Evolutionary conservation across 1,140 invertebrate genomes (phyloP), one percentile per base, ranked within the genome.

Genomic region (Anastatus disparis): DNA sequence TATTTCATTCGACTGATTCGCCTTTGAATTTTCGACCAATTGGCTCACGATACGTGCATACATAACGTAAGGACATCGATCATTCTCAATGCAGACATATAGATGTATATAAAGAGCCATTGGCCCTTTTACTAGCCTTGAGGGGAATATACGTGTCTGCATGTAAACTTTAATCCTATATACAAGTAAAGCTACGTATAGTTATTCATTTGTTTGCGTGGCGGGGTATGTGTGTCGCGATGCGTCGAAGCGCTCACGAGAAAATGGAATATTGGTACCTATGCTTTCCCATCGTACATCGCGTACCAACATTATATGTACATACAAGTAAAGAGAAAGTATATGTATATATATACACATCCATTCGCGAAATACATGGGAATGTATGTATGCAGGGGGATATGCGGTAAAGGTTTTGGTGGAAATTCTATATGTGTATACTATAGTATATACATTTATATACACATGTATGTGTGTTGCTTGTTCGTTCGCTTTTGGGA

Each of bases 191-290:
- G n/a, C n/a, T n/a, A n/a, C n/a, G n/a, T n/a, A n/a, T n/a, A 31
- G 20, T 24, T 31, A 46, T 17, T 56, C 24, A 20, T 13, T 66
- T 66, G 64, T 56, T 66, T 56, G 24, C 63, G 3, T n/a, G 42
- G 17, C 15, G 6, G 26, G 3, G 10, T 38, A 20, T 55, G 63
- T 27, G 42, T 63, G 31, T 31, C 3, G 3, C 22, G n/a, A n/a
- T n/a, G n/a, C n/a, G 22, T 15, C 13, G 15, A 66, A 35, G 31
- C 31, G 10, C 31, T n/a, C 31, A 35, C 4, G 31, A 76, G 68
- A 75, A 76, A 76, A 77, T 76, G 73, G 75, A 71, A 79, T 80
- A 79, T 79, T 71, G 73, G 74, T 76, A 71, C 67, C 71, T 56
- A 61, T 56, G 48, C 66, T 24, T 26, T 31, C 59, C n/a, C n/a